phyloP scores from a whole-genome alignment of 1,140 invertebrate species.

The Eueides isabella region DNA sequence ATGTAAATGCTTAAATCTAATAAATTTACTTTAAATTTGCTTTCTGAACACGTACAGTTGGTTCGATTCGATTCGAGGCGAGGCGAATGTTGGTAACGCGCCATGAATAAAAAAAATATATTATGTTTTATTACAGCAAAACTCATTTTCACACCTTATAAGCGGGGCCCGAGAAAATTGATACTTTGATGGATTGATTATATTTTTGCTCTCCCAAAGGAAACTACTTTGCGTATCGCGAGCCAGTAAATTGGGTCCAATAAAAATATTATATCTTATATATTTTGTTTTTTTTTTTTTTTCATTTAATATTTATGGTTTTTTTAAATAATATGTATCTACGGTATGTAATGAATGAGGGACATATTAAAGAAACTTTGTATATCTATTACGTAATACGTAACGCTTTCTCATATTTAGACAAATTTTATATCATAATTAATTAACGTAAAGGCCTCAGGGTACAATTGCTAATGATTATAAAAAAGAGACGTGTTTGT shows the following conservation, averaged over 20 bases:
- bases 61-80: slow-evolving; percentile 55
- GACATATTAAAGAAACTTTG: no score
- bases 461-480: no score
- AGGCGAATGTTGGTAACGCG: slow-evolving; percentile 48
- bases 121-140: slow-evolving; percentile 42
- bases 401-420: no score
- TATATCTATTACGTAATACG: no score
- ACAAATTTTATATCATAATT: no score
- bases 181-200: slow-evolving; percentile 57
- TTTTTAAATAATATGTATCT: no score
- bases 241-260: neutral
- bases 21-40: slow-evolving; percentile 40
- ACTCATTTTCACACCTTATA: slow-evolving; percentile 55
- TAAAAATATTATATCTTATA: neutral
- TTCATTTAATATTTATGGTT: no score
- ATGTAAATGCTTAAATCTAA: slow-evolving; percentile 19
- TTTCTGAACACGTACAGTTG: slow-evolving; percentile 56
- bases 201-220: slow-evolving; percentile 34
- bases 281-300: no score
- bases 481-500: no score
- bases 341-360: no score
- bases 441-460: no score
- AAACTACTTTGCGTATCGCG: slow-evolving; percentile 12
- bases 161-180: slow-evolving; percentile 50
- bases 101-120: slow-evolving; percentile 60